Percentiles rank a stretch among this genome's conserved stretches.
Evolutionary conservation across 2,888 invertebrate species (phyloP).

Genomic region (Schizaphis graminum): DNA sequence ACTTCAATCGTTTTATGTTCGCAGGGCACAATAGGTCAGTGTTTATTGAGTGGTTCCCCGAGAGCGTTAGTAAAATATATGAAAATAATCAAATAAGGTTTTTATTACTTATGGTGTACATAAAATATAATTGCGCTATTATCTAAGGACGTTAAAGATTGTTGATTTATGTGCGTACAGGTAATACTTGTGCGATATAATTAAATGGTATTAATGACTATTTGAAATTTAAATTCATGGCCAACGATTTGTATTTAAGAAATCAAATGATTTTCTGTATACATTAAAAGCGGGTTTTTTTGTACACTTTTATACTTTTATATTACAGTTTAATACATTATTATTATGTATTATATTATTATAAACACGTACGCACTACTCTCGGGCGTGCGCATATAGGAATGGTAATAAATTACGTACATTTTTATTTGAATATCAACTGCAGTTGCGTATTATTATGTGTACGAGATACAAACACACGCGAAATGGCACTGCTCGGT

Average conservation of each 20-base stretch:
- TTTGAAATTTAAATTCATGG: constrained; percentile 50
- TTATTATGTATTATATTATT: neutral
- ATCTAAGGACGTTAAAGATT: neutral
- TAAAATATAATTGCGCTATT: neutral
- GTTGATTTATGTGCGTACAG: constrained; percentile 6
- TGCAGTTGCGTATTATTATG: neutral
- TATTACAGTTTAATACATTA: neutral
- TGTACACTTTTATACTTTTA: neutral
- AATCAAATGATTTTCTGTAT: constrained; percentile 44
- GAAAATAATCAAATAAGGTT: constrained; percentile 27
- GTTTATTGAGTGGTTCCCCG: neutral
- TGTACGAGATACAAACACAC: no score
- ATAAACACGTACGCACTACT: neutral
- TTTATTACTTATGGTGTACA: neutral
- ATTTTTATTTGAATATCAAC: neutral
- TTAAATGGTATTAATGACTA: constrained; percentile 43
- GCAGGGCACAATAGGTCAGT: neutral
- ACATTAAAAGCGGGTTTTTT: constrained; percentile 38
- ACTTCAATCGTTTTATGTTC: neutral
- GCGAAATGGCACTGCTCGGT: neutral
- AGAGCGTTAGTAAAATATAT: constrained; percentile 2
- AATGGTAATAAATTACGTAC: constrained; percentile 23
- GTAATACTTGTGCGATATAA: constrained; percentile 18
- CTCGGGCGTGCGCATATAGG: neutral
- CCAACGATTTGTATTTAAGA: constrained; percentile 44